Evolutionary conservation across 1,140 invertebrate species (phyloP).

Genomic region (Neodiprion virginianus): DNA sequence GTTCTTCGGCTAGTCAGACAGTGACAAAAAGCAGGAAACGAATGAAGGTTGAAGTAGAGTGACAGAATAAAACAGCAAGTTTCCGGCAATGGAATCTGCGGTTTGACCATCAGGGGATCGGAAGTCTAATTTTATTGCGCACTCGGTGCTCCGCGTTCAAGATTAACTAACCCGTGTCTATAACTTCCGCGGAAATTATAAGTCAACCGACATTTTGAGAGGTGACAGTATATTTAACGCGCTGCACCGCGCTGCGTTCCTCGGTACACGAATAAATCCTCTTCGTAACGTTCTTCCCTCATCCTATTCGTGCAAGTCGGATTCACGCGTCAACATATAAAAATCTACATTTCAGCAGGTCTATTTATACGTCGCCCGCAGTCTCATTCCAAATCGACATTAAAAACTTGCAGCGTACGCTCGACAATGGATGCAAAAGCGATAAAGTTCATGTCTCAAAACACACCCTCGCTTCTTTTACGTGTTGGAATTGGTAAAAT

Average conservation of each 20-base stretch:
- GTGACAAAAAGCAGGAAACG: background rate
- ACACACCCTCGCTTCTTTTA: too few relatives aligned
- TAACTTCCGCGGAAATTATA: background rate
- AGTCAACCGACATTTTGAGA: constrained; percentile 1
- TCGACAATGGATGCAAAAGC: too few relatives aligned
- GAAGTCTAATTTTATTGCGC: background rate
- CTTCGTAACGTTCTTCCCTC: background rate
- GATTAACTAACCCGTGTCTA: background rate
- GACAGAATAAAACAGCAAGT: too few relatives aligned
- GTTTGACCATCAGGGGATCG: background rate
- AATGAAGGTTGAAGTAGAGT: background rate
- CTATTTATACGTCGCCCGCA: background rate
- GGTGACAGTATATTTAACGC: background rate
- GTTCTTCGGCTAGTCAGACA: background rate
- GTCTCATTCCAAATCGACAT: too few relatives aligned
- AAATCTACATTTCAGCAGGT: background rate
- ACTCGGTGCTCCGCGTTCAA: background rate
- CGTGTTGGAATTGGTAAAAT: too few relatives aligned
- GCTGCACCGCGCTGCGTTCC: background rate
- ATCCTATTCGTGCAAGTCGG: background rate
- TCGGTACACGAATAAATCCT: background rate
- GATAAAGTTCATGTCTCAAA: too few relatives aligned
- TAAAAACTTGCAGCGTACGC: too few relatives aligned
- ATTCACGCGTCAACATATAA: background rate
- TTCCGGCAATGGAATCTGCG: background rate